These are phyloP conservation scores for Acrocephalus scirpaceus DNA, from an alignment of 2,797 vertebrate species.

Conservation along the genomic window DNA sequence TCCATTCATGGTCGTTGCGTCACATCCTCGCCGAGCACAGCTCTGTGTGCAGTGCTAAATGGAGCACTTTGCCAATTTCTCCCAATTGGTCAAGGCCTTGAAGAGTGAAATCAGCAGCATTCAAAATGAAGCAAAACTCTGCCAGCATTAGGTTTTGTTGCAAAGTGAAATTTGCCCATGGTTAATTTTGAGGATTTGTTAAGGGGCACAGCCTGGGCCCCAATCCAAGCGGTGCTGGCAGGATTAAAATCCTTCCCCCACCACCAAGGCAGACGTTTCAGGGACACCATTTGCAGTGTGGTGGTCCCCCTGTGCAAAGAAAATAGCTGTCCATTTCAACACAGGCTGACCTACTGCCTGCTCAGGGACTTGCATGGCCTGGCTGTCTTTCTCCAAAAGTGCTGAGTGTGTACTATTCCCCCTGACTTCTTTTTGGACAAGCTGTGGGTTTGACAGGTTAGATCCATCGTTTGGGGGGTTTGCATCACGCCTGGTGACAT, in stretches of 20 bases:
- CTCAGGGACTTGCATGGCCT: background rate
- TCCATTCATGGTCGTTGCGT: accelerated
- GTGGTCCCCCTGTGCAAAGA: background rate
- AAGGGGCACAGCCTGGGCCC: background rate
- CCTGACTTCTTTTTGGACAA: background rate
- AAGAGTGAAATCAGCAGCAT: conserved; percentile 11
- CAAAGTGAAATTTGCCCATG: background rate
- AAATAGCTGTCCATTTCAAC: background rate
- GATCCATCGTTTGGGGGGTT: background rate
- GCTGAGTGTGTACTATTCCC: background rate
- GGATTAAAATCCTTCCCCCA: background rate
- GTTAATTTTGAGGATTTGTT: conserved; percentile 8
- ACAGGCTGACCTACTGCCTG: background rate
- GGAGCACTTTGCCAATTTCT: background rate
- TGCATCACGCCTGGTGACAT: background rate
- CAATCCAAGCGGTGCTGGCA: background rate
- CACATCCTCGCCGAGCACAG: background rate
- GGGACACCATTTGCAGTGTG: background rate
- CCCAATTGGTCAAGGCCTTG: background rate
- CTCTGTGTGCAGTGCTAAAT: background rate
- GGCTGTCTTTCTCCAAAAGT: background rate
- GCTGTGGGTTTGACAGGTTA: background rate
- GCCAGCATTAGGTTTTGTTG: background rate
- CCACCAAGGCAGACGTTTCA: background rate
- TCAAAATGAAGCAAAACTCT: background rate